Percentiles rank a stretch among this genome's conserved stretches.
These are phyloP conservation scores for Dermolepida albohirtum DNA, from an alignment of 2,888 invertebrate genomes.

Conservation along the genomic window DNA sequence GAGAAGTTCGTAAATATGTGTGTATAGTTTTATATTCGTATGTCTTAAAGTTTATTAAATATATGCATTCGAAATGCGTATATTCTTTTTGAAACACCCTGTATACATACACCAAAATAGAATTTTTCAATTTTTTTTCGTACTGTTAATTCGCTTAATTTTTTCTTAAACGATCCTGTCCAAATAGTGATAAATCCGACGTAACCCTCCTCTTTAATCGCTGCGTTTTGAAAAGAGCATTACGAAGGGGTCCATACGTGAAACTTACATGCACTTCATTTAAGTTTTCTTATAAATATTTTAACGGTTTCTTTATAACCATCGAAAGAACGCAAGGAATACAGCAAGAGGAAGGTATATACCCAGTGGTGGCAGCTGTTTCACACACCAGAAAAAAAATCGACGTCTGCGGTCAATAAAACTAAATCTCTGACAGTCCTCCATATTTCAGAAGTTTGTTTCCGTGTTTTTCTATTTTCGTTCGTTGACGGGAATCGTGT, in stretches of 20 bases:
- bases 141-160: no score
- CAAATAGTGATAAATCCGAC: no score
- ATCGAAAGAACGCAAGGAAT: constrained; percentile 21
- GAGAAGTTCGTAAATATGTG: no score
- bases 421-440: constrained; percentile 62
- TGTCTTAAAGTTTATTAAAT: no score
- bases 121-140: no score
- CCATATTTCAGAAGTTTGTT: constrained; percentile 57
- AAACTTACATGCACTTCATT: constrained; percentile 31
- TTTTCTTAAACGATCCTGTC: no score
- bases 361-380: constrained; percentile 54
- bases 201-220: no score
- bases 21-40: no score
- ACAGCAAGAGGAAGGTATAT: constrained; percentile 7
- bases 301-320: constrained; percentile 57
- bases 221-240: no score
- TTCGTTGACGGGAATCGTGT: constrained; percentile 33
- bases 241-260: constrained; percentile 14
- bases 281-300: constrained; percentile 55
- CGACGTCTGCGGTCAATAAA: constrained; percentile 65
- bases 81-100: no score
- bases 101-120: no score
- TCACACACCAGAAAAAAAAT: constrained; percentile 49
- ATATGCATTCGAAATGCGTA: no score
- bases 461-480: constrained; percentile 55